These are phyloP conservation scores for Erythrocercus mccallii DNA, from an alignment of 2,113 vertebrate genomes.

Conservation along the genomic window DNA sequence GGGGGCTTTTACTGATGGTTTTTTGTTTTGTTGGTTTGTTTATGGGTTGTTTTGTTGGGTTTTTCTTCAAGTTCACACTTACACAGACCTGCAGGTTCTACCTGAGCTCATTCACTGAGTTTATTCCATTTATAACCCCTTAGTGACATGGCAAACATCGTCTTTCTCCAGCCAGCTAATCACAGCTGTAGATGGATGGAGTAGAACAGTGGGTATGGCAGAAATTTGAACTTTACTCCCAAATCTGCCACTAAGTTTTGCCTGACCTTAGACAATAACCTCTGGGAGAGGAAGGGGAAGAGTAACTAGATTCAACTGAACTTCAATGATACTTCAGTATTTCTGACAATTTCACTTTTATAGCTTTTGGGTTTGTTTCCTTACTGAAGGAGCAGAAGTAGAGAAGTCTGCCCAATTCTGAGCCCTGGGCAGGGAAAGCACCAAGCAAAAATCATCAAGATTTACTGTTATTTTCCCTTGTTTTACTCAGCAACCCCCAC, in stretches of 20 bases:
- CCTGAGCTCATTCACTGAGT: not conserved
- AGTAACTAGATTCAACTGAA: not conserved
- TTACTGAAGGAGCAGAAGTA: not conserved
- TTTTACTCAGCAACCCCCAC: not conserved
- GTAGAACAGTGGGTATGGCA: not conserved
- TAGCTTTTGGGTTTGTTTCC: not conserved
- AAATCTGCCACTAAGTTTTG: not conserved
- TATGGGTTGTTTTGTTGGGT: not conserved
- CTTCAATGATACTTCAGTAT: not conserved
- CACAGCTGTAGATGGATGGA: not conserved
- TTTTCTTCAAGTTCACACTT: not conserved
- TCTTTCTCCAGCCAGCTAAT: not conserved
- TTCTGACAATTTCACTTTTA: not conserved
- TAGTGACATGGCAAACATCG: not conserved
- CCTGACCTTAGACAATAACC: not conserved
- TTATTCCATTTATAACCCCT: not conserved
- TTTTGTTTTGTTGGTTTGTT: not conserved
- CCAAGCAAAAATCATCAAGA: not conserved
- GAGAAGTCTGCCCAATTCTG: not conserved
- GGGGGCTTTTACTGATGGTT: accelerated
- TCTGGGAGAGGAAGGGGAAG: not conserved
- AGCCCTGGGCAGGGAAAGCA: not conserved
- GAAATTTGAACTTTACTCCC: not conserved
- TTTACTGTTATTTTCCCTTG: not conserved
- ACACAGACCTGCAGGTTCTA: not conserved